A percentile compares a stretch with the other conserved stretches of the same genome.
Evolutionary conservation across 1,140 invertebrate genomes (phyloP).

Genomic region (Brachionus angularis): DNA sequence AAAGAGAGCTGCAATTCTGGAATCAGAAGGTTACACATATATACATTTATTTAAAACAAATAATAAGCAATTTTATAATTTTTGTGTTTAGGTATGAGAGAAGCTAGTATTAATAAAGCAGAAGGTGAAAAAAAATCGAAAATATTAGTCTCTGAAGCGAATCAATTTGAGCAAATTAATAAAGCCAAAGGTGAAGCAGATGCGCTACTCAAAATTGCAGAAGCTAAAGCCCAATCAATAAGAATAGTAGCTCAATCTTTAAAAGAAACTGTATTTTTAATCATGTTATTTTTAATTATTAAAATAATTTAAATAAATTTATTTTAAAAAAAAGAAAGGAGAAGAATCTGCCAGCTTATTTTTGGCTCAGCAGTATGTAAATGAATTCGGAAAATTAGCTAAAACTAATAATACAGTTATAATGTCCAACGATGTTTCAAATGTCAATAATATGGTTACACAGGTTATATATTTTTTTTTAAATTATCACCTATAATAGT

Average conservation of each 20-base stretch:
- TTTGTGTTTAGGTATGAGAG: too few species aligned
- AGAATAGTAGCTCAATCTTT: conserved; percentile 10
- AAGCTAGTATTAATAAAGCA: conserved; percentile 94
- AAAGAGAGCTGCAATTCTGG: conserved; percentile 90
- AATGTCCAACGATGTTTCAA: conserved; percentile 63
- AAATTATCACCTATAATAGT: neutral
- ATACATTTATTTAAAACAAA: too few species aligned
- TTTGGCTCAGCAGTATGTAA: conserved; percentile 89
- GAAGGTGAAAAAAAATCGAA: conserved; percentile 84
- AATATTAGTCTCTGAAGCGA: conserved; percentile 78
- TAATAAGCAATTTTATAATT: too few species aligned
- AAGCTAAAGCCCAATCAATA: conserved; percentile 39
- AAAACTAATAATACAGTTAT: conserved; percentile 90
- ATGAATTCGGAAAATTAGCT: conserved; percentile 85
- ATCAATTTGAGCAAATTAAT: conserved; percentile 58
- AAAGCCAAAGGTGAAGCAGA: conserved; percentile 49
- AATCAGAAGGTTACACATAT: conserved; percentile 97
- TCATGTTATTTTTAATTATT: neutral
- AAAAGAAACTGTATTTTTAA: neutral
- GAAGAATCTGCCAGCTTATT: conserved; percentile 82
- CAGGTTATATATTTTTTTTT: conserved; percentile 1
- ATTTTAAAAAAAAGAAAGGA: conserved; percentile 62
- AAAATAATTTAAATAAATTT: neutral
- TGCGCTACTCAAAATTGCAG: conserved; percentile 21
- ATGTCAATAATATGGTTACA: conserved; percentile 39